Conservation (phyloP, 2,113 vertebrate species). For the Pteruthius melanotis region DNA sequence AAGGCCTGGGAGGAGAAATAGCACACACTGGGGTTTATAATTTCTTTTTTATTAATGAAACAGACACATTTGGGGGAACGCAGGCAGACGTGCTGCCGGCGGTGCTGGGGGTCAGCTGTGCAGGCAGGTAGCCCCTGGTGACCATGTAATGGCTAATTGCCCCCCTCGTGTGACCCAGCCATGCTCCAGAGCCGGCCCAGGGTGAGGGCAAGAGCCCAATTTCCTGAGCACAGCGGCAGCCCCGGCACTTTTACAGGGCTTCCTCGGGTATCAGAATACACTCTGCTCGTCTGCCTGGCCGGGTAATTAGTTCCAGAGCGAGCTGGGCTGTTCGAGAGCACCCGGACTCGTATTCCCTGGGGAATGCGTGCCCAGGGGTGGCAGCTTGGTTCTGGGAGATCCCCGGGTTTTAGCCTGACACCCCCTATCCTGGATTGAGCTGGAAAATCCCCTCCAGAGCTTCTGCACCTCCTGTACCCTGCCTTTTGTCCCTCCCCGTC, state of each 20-base stretch:
- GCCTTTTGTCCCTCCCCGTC: background rate
- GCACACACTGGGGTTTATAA: background rate
- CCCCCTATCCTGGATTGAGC: too few relatives aligned
- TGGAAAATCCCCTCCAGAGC: background rate
- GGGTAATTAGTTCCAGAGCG: constrained; percentile 26
- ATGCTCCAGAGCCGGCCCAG: background rate
- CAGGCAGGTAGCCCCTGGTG: background rate
- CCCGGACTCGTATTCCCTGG: fast-evolving
- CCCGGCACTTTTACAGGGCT: background rate
- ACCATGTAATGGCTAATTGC: background rate
- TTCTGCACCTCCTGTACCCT: background rate
- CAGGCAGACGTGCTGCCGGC: background rate
- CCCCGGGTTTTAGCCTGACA: too few relatives aligned
- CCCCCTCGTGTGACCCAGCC: background rate
- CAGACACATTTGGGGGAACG: fast-evolving
- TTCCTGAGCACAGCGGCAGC: constrained; percentile 3
- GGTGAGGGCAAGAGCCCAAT: constrained; percentile 36
- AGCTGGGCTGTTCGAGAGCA: background rate
- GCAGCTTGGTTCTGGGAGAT: background rate
- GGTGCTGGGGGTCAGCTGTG: background rate
- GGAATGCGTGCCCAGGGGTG: fast-evolving
- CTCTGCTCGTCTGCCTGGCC: background rate
- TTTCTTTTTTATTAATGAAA: background rate
- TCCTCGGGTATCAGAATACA: background rate
- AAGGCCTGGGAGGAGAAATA: background rate